phyloP scores from a whole-genome alignment of 2,797 vertebrate genomes.

The Sebastes kiyomatsui region DNA sequence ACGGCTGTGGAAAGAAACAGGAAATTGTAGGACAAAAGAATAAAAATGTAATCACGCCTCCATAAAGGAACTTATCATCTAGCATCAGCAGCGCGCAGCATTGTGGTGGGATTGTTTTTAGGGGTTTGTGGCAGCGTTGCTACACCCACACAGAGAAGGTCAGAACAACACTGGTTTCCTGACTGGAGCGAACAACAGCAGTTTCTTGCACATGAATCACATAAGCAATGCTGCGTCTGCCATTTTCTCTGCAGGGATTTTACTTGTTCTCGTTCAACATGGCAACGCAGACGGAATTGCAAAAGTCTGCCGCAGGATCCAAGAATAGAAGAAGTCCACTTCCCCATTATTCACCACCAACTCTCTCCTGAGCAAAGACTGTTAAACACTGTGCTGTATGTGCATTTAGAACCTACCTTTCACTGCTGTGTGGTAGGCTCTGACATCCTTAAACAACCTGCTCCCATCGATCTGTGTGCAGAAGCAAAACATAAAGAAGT shows the following conservation, averaged over 20 bases:
- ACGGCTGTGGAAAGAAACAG: constrained; percentile 78
- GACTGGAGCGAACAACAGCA: constrained; percentile 1
- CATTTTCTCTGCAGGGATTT: constrained; percentile 16
- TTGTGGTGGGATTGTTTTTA: constrained; percentile 33
- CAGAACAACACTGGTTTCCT: constrained; percentile 67
- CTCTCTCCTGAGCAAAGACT: not conserved
- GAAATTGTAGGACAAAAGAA: not conserved
- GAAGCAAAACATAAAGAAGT: not conserved
- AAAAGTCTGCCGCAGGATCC: constrained; percentile 36
- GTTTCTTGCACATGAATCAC: constrained; percentile 20
- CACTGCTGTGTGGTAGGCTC: constrained; percentile 86
- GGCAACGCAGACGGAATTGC: constrained; percentile 47
- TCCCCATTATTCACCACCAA: constrained; percentile 40
- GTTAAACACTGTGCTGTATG: not conserved
- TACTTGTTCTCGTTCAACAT: not conserved
- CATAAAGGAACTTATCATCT: constrained; percentile 5
- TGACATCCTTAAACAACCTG: constrained; percentile 91
- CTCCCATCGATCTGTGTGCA: constrained; percentile 85
- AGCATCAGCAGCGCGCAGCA: constrained; percentile 9
- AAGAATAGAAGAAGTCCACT: constrained; percentile 61
- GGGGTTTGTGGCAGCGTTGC: constrained; percentile 13
- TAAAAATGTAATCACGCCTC: not conserved
- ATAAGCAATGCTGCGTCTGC: constrained; percentile 29
- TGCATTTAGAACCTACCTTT: constrained; percentile 82
- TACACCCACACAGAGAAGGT: constrained; percentile 52